phyloP scores from a whole-genome alignment of 2,797 vertebrate species.

The Apogon talboti region DNA sequence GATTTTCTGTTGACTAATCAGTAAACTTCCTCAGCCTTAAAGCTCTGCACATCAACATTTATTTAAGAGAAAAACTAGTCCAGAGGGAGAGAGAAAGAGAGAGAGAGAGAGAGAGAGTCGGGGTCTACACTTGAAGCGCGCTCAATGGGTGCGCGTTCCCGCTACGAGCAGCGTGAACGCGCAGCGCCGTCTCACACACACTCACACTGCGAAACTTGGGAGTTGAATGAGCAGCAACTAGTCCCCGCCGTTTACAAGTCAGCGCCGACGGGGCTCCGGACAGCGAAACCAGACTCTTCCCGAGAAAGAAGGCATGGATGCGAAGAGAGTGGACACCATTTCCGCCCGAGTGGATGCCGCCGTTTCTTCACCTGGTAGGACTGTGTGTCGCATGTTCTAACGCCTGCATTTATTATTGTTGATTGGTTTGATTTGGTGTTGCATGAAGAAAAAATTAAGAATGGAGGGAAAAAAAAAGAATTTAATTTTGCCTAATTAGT shows the following conservation, averaged over 20 bases:
- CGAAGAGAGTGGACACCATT: constrained; percentile 86
- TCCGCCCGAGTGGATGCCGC: constrained; percentile 88
- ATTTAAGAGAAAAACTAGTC: too few species aligned
- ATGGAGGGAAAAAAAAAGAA: not conserved
- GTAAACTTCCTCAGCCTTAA: too few species aligned
- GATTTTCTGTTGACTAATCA: too few species aligned
- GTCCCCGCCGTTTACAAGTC: not conserved
- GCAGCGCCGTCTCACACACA: constrained; percentile 12
- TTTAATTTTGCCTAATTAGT: constrained; percentile 40
- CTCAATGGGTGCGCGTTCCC: constrained; percentile 44
- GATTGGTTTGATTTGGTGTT: not conserved
- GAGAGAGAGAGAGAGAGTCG: too few species aligned
- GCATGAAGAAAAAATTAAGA: constrained; percentile 10
- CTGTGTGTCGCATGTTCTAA: constrained; percentile 56
- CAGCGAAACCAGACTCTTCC: not conserved
- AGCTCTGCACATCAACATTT: too few species aligned
- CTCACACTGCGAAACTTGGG: constrained; percentile 50
- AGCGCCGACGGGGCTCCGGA: not conserved
- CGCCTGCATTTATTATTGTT: not conserved
- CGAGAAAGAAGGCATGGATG: constrained; percentile 78
- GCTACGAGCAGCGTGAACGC: constrained; percentile 24
- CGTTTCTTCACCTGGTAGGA: constrained; percentile 91
- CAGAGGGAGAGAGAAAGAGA: too few species aligned
- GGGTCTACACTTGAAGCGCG: too few species aligned
- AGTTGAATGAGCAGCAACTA: constrained; percentile 55